Evolutionary conservation across 2,113 vertebrate genomes (phyloP).

Genomic region (Psilopogon haemacephalus): DNA sequence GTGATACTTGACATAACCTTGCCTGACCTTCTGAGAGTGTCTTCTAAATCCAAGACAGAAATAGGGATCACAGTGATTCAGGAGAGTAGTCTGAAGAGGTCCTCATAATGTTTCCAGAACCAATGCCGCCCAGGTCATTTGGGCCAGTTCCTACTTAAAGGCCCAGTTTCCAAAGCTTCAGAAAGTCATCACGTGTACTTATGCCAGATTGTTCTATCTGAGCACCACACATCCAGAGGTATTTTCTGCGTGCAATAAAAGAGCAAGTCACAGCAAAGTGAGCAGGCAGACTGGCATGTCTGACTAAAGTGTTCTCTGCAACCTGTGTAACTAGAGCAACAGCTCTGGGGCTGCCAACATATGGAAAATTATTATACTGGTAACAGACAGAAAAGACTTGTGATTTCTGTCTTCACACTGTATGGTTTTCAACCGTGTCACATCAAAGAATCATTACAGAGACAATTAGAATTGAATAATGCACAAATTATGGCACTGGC

Average conservation of each 20-base stretch:
- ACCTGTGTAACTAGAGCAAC: background rate
- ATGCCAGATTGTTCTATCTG: background rate
- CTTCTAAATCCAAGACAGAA: background rate
- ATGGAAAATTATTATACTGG: background rate
- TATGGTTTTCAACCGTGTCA: background rate
- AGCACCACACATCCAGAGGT: rapidly evolving
- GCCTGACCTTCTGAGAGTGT: background rate
- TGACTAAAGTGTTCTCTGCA: background rate
- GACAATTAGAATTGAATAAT: background rate
- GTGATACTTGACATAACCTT: background rate
- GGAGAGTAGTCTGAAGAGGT: background rate
- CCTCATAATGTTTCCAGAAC: background rate
- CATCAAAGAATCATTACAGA: background rate
- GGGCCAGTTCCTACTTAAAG: background rate
- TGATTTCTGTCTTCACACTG: background rate
- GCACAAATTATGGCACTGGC: background rate
- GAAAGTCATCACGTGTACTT: background rate
- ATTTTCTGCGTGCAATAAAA: background rate
- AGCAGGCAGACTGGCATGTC: background rate
- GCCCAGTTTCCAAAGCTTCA: background rate
- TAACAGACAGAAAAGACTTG: background rate
- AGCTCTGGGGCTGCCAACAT: background rate
- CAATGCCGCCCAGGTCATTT: rapidly evolving
- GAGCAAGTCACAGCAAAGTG: background rate
- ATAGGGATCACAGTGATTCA: background rate